Evolutionary conservation across 2,888 invertebrate species (phyloP).

Genomic region (Pristionchus exspectatus): DNA sequence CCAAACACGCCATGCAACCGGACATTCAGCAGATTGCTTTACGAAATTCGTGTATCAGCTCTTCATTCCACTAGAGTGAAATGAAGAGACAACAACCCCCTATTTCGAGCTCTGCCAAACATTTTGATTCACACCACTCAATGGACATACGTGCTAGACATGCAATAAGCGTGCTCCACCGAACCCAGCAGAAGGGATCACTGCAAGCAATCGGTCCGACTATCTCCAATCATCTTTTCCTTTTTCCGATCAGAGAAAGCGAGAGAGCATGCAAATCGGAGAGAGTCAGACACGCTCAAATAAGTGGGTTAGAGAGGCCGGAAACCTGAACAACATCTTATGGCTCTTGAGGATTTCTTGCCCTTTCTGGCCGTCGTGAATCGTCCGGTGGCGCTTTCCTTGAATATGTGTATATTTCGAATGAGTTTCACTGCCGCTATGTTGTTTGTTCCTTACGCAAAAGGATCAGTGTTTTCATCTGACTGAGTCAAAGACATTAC

Average conservation of each 20-base stretch:
- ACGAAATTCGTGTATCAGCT: too few relatives aligned
- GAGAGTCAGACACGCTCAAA: neutral
- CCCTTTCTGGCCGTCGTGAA: conserved; percentile 15
- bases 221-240: neutral
- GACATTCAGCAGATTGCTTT: neutral
- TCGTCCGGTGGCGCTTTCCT: conserved; percentile 35
- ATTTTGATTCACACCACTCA: neutral
- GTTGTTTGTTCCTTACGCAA: too few relatives aligned
- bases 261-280: neutral
- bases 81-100: too few relatives aligned
- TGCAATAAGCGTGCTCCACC: neutral
- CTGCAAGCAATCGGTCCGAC: neutral
- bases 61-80: too few relatives aligned
- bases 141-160: neutral
- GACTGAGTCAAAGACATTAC: too few relatives aligned
- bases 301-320: conserved; percentile 12
- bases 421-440: neutral
- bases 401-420: neutral
- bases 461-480: too few relatives aligned
- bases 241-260: too few relatives aligned
- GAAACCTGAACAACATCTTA: conserved; percentile 49
- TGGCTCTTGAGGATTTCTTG: conserved; percentile 25
- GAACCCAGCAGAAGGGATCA: neutral
- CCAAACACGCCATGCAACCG: neutral
- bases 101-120: too few relatives aligned